phyloP scores from a whole-genome alignment of 2,888 invertebrate species.

The Drosophila prolongata region DNA sequence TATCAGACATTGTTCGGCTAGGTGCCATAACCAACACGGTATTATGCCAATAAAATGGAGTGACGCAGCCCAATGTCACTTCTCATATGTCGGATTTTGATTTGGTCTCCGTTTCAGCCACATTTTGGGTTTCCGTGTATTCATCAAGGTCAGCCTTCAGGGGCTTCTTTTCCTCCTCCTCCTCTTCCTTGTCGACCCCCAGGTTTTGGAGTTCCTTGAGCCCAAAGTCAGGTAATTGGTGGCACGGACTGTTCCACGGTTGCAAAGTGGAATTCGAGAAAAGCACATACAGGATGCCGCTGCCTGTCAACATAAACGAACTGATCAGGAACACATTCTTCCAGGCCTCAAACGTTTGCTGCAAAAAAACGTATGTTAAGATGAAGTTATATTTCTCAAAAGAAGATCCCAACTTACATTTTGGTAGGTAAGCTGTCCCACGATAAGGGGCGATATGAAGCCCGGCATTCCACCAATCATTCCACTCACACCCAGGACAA shows the following conservation, averaged over 20 bases:
- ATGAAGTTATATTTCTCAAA: background rate
- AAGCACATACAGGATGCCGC: constrained; percentile 85
- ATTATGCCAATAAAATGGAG: constrained; percentile 58
- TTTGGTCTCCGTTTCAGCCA: constrained; percentile 26
- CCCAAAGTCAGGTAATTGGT: constrained; percentile 38
- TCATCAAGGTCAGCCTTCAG: constrained; percentile 32
- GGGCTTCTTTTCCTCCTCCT: constrained; percentile 63
- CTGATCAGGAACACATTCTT: constrained; percentile 87
- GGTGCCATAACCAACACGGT: constrained; percentile 57
- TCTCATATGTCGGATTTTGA: constrained; percentile 27
- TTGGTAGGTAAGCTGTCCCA: constrained; percentile 87
- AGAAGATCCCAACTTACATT: constrained; percentile 85
- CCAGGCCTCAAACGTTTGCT: constrained; percentile 88
- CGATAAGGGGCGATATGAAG: constrained; percentile 87
- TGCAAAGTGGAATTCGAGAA: constrained; percentile 87
- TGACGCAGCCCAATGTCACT: constrained; percentile 44
- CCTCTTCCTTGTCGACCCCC: constrained; percentile 28
- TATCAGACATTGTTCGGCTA: constrained; percentile 41
- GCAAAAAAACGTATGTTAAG: constrained; percentile 5
- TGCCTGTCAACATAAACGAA: constrained; percentile 85
- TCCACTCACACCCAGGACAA: constrained; percentile 87
- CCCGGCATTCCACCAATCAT: constrained; percentile 86
- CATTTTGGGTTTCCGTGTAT: constrained; percentile 2
- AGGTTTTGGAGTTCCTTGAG: constrained; percentile 77
- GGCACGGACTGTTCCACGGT: constrained; percentile 85